These are phyloP conservation scores for Aleiodes testaceus DNA, from an alignment of 2,888 invertebrate genomes.

Conservation along the genomic window DNA sequence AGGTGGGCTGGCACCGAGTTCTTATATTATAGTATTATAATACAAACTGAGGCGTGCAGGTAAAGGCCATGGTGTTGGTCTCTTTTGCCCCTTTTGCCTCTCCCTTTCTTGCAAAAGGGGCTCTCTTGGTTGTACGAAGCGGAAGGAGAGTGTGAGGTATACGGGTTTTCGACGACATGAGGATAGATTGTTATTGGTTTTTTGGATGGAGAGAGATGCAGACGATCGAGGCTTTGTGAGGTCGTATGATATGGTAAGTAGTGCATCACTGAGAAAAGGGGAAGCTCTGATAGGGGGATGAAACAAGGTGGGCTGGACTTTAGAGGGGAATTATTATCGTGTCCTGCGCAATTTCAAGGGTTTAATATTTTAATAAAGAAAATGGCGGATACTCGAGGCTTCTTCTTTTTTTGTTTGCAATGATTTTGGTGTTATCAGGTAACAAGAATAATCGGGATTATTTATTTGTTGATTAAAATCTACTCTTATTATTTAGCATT, in stretches of 20 bases:
- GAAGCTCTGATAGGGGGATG: conserved; percentile 45
- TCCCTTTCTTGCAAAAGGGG: conserved; percentile 8
- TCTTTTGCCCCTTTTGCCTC: background rate
- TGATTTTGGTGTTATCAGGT: no score
- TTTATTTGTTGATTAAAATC: no score
- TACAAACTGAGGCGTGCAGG: conserved; percentile 46
- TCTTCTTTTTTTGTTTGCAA: no score
- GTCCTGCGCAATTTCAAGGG: background rate
- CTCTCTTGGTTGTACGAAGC: conserved; percentile 3
- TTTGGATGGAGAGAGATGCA: background rate
- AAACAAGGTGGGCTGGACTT: conserved; percentile 43
- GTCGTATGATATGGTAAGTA: conserved; percentile 70
- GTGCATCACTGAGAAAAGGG: conserved; percentile 55
- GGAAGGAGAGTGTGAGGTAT: conserved; percentile 30
- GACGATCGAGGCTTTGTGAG: no score
- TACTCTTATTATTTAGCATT: background rate
- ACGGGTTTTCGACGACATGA: conserved; percentile 37
- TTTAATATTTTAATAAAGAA: background rate
- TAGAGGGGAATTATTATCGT: conserved; percentile 1
- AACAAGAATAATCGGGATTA: no score
- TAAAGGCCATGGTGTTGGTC: conserved; percentile 11
- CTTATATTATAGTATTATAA: conserved; percentile 52
- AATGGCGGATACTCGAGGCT: background rate
- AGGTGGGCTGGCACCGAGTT: conserved; percentile 53
- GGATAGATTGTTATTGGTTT: conserved; percentile 69